A percentile compares a stretch with the other conserved stretches of the same genome.
Evolutionary conservation across 2,888 invertebrate species (phyloP).

Genomic region (Eilema griseolum): DNA sequence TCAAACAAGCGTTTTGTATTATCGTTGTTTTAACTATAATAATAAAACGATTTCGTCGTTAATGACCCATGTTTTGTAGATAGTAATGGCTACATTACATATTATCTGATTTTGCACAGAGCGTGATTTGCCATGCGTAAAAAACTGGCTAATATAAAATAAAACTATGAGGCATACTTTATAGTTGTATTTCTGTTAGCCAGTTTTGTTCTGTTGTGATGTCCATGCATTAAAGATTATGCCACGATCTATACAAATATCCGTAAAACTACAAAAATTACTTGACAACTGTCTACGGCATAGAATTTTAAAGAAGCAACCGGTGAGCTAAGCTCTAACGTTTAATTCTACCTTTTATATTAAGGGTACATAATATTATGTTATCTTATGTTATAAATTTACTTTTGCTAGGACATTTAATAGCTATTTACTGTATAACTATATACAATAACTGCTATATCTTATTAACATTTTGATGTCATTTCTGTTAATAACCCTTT

Average conservation of each 20-base stretch:
- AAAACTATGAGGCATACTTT: too few relatives aligned
- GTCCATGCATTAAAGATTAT: background rate
- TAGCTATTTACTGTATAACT: conserved; percentile 28
- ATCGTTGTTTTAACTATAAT: background rate
- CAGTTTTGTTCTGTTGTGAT: background rate
- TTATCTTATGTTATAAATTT: conserved; percentile 21
- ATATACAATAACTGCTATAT: background rate
- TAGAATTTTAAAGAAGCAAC: conserved; percentile 29
- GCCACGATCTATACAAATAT: conserved; percentile 29
- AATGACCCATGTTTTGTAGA: conserved; percentile 4
- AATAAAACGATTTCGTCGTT: background rate
- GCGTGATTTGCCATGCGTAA: background rate
- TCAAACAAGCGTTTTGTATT: conserved; percentile 4
- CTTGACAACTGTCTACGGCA: conserved; percentile 40
- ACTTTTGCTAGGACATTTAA: conserved; percentile 26
- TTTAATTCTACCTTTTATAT: conserved; percentile 36
- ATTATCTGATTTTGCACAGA: background rate
- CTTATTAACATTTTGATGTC: background rate
- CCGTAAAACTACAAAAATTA: conserved; percentile 41
- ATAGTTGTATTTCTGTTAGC: background rate
- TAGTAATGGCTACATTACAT: background rate
- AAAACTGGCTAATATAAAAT: conserved; percentile 8
- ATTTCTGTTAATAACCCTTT: background rate
- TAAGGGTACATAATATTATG: conserved; percentile 21
- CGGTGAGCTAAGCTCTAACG: conserved; percentile 33